Evolutionary conservation across 35 echinoderm and acorn worm species (phyloP).

Genomic region (Strongylocentrotus purpuratus): DNA sequence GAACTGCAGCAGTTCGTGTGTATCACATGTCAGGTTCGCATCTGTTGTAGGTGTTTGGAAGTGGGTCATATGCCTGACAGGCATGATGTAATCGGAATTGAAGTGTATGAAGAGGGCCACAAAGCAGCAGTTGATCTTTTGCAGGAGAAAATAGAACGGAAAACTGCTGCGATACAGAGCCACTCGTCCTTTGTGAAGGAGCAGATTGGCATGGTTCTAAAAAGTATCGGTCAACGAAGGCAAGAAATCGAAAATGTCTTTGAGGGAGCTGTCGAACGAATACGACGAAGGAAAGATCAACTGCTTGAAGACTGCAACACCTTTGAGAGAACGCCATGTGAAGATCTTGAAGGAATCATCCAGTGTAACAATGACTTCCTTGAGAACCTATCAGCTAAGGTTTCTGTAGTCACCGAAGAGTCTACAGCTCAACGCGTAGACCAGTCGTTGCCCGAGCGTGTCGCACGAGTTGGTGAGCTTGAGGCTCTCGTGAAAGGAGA

Average conservation of each 20-base stretch:
- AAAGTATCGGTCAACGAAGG: background rate
- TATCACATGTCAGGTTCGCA: background rate
- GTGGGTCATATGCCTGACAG: background rate
- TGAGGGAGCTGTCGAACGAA: background rate
- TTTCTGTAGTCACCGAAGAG: background rate
- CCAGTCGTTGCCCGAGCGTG: background rate
- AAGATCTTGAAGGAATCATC: background rate
- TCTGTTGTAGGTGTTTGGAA: background rate
- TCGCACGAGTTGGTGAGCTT: background rate
- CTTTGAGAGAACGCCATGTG: background rate
- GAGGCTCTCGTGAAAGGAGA: background rate
- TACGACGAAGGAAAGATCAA: background rate
- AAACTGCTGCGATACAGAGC: background rate
- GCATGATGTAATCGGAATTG: background rate
- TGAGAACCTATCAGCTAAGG: background rate
- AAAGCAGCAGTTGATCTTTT: background rate
- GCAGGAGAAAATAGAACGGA: background rate
- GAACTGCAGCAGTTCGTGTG: background rate
- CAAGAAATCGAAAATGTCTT: background rate
- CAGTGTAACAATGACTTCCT: background rate
- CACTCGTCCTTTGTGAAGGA: background rate
- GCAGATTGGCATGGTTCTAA: background rate
- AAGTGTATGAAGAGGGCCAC: background rate
- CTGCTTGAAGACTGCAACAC: background rate
- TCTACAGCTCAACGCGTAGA: background rate